Evolutionary conservation across 1,140 invertebrate genomes (phyloP), one percentile per base, ranked within the genome.

Genomic region (Papilio glaucus): DNA sequence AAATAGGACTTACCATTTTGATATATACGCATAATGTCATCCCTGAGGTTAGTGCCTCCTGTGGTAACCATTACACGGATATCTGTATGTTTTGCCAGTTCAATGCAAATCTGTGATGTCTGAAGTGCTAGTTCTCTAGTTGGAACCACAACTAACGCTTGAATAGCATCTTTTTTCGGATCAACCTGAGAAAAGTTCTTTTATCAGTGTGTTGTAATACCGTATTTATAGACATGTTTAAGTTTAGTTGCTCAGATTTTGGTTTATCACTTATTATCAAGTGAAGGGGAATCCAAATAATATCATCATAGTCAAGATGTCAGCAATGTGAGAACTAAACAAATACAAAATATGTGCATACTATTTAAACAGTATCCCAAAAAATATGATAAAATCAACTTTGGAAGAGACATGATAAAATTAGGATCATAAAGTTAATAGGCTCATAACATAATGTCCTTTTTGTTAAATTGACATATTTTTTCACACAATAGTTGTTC

Each of bases 1-100:
- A 70, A 67, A 69, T 69, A 33, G 9, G 0, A 77, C 75, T 87
- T 89, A 97, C 96, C 96, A 96, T 98, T 98, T 93, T 99, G 98
- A 94, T 99, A 99, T 90, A 99, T 98, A 94, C 99, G 97, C 97
- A 99, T 98, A 90, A 99, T 99, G 93, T 99, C 99, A 94, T 99
- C 99, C 88, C 98, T 97, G 74, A 99, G 95, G 94, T 99, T 99
- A 76, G 99, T 99, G 81, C 99, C 99, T 87, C 96, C 98, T 84
- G 99, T 99, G 77, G 99, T 99, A 62, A 99, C 99, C 99, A 99
- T 99, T 69, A 99, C 97, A 92, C 98, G 97, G 80, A 98, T 96
- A 87, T 97, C 95, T 94, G 98, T 95, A 93, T 99, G 98, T 94
- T 99, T 99, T 74, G 98, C 97, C 72, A 99, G 94, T 93, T 99